Percentiles rank a stretch among this genome's conserved stretches.
These are phyloP conservation scores for Epinotia demarniana DNA, from an alignment of 2,888 invertebrate species.

Conservation along the genomic window DNA sequence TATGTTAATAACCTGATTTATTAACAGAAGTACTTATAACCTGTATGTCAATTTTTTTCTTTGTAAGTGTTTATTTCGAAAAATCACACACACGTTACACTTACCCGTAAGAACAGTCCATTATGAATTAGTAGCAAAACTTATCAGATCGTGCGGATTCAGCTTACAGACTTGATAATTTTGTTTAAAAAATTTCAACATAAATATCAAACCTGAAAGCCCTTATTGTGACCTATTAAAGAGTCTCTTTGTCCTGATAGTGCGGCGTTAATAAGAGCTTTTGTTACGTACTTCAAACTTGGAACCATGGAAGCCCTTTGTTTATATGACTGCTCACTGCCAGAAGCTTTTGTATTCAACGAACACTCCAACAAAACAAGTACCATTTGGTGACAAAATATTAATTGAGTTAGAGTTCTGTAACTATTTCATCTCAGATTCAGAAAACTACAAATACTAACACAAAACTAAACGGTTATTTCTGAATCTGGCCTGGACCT, in stretches of 20 bases:
- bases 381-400: not conserved
- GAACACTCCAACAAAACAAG: conserved; percentile 1
- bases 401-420: not conserved
- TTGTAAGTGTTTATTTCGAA: not conserved
- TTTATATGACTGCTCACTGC: conserved; percentile 18
- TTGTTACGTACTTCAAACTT: conserved; percentile 14
- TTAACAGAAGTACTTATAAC: not conserved
- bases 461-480: no score
- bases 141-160: not conserved
- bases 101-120: not conserved
- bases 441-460: not conserved
- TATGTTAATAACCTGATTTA: no score
- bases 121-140: not conserved
- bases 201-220: conserved; percentile 3
- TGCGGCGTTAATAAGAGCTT: not conserved
- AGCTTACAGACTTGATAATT: not conserved
- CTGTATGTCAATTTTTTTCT: not conserved
- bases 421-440: not conserved
- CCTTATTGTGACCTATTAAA: conserved; percentile 44
- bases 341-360: conserved; percentile 6
- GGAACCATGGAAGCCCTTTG: conserved; percentile 1
- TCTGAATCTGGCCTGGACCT: no score
- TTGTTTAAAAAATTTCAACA: not conserved
- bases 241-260: not conserved
- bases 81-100: not conserved